Evolutionary conservation across 2,113 vertebrate species (phyloP).

Genomic region (Sturnus vulgaris): DNA sequence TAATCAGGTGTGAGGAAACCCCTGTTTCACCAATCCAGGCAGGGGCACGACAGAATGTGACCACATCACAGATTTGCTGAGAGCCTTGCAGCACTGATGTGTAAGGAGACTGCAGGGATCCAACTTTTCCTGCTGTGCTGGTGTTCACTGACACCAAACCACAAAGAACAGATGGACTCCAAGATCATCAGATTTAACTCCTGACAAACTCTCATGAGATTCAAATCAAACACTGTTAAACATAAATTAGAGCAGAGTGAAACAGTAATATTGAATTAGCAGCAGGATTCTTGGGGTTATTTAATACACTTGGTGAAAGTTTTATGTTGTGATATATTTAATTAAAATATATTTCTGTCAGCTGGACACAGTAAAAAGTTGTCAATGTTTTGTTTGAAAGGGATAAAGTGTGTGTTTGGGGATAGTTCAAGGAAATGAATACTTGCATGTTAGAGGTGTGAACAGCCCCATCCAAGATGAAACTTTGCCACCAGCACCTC

Average conservation of each 20-base stretch:
- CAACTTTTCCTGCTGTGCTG: background rate
- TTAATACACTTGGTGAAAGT: background rate
- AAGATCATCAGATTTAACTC: background rate
- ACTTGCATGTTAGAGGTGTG: background rate
- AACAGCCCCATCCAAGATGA: background rate
- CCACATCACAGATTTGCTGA: background rate
- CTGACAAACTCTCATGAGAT: background rate
- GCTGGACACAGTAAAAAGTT: background rate
- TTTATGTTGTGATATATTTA: background rate
- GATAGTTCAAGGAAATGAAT: background rate
- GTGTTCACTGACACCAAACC: background rate
- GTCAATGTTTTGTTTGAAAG: background rate
- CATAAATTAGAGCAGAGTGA: background rate
- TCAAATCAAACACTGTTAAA: background rate
- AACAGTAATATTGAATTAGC: background rate
- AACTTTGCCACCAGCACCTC: background rate
- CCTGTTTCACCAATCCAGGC: background rate
- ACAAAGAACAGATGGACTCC: background rate
- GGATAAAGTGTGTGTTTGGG: background rate
- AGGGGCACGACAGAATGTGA: background rate
- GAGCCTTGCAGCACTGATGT: background rate
- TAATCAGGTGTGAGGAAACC: background rate
- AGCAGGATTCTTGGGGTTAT: background rate
- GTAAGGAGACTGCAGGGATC: background rate
- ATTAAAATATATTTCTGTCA: background rate